Conservation (phyloP, 2,113 vertebrate species). For the Sceloporus tristichus region DNA sequence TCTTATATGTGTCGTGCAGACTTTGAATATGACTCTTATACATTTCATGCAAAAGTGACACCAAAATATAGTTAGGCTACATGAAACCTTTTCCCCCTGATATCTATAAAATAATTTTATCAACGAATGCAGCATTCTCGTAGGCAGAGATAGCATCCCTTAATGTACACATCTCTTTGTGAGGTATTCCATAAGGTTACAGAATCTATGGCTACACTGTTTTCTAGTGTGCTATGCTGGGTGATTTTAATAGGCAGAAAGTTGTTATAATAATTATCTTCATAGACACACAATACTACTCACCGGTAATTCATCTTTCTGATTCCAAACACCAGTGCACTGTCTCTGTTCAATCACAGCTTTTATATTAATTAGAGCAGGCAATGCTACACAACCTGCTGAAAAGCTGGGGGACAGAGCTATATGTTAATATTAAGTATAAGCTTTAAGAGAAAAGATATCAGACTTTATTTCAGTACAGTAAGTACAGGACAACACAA, state of each 20-base stretch:
- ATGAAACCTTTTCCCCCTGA: not conserved
- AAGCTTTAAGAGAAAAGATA: not conserved
- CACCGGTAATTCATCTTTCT: slow-evolving; percentile 88
- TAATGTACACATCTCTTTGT: not conserved
- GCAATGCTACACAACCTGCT: slow-evolving; percentile 87
- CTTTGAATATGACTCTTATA: too few relatives aligned
- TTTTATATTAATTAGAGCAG: slow-evolving; percentile 88
- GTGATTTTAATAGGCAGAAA: not conserved
- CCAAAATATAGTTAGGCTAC: too few relatives aligned
- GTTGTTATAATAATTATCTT: not conserved
- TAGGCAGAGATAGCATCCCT: not conserved
- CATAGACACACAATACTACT: slow-evolving; percentile 62
- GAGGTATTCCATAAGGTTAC: not conserved
- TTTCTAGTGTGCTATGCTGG: not conserved
- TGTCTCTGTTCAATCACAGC: slow-evolving; percentile 89
- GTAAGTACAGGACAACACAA: not conserved
- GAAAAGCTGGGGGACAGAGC: slow-evolving; percentile 80
- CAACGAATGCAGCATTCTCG: not conserved
- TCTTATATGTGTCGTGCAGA: not conserved
- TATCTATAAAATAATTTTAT: not conserved
- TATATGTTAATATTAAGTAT: slow-evolving; percentile 20
- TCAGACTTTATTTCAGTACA: not conserved
- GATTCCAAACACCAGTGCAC: slow-evolving; percentile 89
- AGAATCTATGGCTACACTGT: not conserved
- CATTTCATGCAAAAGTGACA: too few relatives aligned